A percentile compares a stretch with the other conserved stretches of the same genome.
Conservation (phyloP, 2,888 invertebrate species). For the Notodonta ziczac region DNA sequence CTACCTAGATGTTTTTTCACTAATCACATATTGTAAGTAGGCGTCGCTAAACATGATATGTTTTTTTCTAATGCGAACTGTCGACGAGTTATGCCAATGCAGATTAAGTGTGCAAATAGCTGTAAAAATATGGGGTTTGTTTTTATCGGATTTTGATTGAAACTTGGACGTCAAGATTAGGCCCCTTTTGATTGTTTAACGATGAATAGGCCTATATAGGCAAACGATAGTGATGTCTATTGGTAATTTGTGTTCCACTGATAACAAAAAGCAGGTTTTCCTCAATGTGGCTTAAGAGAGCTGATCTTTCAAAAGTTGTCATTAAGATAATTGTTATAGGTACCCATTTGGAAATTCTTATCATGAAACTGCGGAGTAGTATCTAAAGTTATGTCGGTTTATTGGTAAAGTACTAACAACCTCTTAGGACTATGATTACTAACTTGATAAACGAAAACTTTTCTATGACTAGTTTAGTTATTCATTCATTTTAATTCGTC, state of each 20-base stretch:
- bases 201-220: background rate
- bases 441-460: too few species aligned
- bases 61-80: constrained; percentile 7
- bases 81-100: constrained; percentile 5
- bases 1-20: background rate
- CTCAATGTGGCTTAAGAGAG: too few species aligned
- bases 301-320: too few species aligned
- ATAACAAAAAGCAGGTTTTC: too few species aligned
- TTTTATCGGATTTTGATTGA: background rate
- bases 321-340: too few species aligned
- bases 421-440: too few species aligned
- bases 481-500: too few species aligned
- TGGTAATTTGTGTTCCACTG: background rate
- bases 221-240: background rate
- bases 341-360: too few species aligned
- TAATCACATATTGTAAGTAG: constrained; percentile 6
- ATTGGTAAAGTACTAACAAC: too few species aligned
- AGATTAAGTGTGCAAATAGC: constrained; percentile 4
- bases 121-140: constrained; percentile 1
- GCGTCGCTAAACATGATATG: background rate
- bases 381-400: too few species aligned
- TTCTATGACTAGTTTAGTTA: too few species aligned
- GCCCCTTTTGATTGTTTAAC: background rate
- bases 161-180: background rate
- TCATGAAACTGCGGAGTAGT: too few species aligned